Evolutionary conservation across 2,113 vertebrate genomes (phyloP).

Genomic region (Centropus bengalensis): DNA sequence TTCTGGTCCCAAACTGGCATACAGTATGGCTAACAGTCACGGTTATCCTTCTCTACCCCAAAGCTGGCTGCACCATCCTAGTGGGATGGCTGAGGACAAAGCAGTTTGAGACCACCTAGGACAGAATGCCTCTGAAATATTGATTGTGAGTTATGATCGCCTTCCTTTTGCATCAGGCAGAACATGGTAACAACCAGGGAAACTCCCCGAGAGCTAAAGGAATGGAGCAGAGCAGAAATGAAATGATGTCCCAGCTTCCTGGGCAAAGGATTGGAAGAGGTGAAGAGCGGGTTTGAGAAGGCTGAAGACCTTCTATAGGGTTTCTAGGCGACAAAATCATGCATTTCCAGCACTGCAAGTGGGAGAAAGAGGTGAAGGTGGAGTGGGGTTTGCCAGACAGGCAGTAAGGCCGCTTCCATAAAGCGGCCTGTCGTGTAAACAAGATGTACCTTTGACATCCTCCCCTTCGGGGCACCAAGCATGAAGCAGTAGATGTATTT

Average conservation of each 20-base stretch:
- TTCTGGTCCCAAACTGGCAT: conserved; percentile 31
- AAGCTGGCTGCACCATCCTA: background rate
- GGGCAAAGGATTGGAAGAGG: background rate
- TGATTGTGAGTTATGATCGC: background rate
- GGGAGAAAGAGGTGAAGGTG: background rate
- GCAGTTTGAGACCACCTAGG: background rate
- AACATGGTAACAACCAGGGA: background rate
- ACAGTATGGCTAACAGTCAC: background rate
- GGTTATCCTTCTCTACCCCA: background rate
- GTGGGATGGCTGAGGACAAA: background rate
- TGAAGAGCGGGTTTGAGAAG: background rate
- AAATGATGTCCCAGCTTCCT: background rate
- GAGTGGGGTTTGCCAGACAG: background rate
- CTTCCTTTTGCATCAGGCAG: background rate
- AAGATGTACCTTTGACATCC: conserved; percentile 65
- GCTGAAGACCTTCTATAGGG: background rate
- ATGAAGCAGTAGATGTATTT: conserved; percentile 52
- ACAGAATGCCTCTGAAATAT: background rate
- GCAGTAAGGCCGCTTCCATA: background rate
- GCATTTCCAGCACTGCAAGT: background rate
- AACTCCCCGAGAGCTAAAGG: background rate
- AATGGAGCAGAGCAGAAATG: background rate
- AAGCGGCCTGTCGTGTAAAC: conserved; percentile 66
- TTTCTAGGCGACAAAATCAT: background rate
- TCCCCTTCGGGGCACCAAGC: conserved; percentile 54